These are phyloP conservation scores for Oncorhynchus mykiss DNA, from an alignment of 2,113 vertebrate genomes.

Conservation along the genomic window DNA sequence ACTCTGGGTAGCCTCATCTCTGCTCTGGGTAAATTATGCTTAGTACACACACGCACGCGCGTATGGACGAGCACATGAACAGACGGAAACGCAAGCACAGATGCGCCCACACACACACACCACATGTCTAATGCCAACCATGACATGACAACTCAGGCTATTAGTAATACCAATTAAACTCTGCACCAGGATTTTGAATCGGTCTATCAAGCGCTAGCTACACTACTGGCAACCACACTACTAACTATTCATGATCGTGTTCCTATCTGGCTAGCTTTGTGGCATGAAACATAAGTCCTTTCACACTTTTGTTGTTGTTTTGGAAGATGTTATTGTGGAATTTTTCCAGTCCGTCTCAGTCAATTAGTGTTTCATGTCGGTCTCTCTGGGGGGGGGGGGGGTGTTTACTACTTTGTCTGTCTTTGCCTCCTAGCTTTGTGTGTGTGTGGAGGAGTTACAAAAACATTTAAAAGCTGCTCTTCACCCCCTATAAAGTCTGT, in stretches of 20 bases:
- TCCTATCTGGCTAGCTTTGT: background rate
- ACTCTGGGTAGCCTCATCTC: conserved; percentile 97
- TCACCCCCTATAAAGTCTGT: too few species aligned
- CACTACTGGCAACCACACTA: background rate
- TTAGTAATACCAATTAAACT: background rate
- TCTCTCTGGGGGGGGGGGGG: too few species aligned
- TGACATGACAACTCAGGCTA: background rate
- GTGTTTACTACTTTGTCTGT: too few species aligned
- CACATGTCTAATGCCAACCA: background rate
- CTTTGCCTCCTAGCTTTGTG: too few species aligned
- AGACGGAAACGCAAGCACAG: too few species aligned
- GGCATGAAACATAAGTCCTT: background rate
- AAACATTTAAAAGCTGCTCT: too few species aligned
- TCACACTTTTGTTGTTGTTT: background rate
- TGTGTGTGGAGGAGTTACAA: too few species aligned
- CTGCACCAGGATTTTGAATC: background rate
- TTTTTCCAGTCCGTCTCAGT: background rate
- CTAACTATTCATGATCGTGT: background rate
- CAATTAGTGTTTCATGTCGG: too few species aligned
- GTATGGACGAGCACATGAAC: too few species aligned
- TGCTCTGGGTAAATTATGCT: conserved; percentile 81
- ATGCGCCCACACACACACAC: too few species aligned
- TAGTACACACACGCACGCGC: too few species aligned
- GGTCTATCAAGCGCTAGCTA: background rate
- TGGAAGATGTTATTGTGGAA: background rate